Base-by-base conservation (phyloP, 2,888 invertebrate genomes). In the Cryptus armator region DNA sequence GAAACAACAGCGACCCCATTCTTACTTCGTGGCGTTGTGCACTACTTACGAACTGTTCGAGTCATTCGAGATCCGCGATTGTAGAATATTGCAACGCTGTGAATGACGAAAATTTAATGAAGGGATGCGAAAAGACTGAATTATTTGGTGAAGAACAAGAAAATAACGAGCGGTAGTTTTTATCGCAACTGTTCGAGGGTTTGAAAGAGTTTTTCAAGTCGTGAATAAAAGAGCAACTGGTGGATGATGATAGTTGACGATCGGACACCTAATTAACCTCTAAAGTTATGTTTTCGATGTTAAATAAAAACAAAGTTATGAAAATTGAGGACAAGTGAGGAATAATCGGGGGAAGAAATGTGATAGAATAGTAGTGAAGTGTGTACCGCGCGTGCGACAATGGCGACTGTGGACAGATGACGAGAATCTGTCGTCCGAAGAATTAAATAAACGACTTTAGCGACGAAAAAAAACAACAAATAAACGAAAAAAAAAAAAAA, bases 311-410 rank as follows among this genome's bases (percentile, higher is more conserved):
- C 24, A 44, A 12, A 46, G 75, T 48, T 59, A 77, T 64, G 32
- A 46, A 81, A 24, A 62, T 56, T 56, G 24, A 29, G 62, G 72
- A 62, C 66, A 51, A 62, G 78, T 75, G 70, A 74, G 48, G 6
- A 53, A 70, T 19, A 51, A 29, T 43, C 67, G 68, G 46, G 44
- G 51, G 29, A 64, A 78, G 56, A 83, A 86, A 88, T 88, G 88
- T 87, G 86, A 88, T 80, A 78, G 70, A 80, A 53, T 12, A 70
- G 67, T 67, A 81, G 80, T 84, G 71, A 85, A 67, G 83, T 83
- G 83, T 67, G 68, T 62, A 72, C 59, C 37, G 85, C 62, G 84
- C 24, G 81, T 62, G 81, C 67, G 80, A 86, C 48, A 84, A 86
- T 86, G 81, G 84, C 77, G 77, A 80, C 43, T 76, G 66, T 37